phyloP scores from a whole-genome alignment of 1,140 invertebrate genomes.

The Pogonomyrmex barbatus region DNA sequence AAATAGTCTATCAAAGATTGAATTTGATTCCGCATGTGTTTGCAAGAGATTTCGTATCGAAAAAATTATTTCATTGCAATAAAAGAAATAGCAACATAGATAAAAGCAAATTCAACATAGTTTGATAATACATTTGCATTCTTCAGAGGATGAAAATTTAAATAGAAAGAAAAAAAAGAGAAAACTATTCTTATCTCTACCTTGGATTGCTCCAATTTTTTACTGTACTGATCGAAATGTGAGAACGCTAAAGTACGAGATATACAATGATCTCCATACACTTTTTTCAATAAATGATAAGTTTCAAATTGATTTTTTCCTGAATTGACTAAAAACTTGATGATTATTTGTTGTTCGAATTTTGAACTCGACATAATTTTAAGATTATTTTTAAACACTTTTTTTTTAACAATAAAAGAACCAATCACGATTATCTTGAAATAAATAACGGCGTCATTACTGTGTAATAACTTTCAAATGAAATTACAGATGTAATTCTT shows the following conservation, averaged over 20 bases:
- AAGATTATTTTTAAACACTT: not conserved
- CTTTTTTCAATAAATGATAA: not conserved
- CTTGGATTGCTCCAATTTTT: no score
- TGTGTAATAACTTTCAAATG: not conserved
- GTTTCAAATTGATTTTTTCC: not conserved
- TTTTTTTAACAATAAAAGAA: not conserved
- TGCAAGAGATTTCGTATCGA: no score
- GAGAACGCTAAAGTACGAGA: not conserved
- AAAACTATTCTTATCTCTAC: no score
- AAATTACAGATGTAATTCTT: no score
- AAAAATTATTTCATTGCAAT: no score
- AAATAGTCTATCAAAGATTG: no score
- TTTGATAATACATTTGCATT: no score
- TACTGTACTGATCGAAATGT: not conserved
- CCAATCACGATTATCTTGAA: not conserved
- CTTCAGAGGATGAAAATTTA: no score
- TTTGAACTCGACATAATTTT: not conserved
- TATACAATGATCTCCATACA: not conserved
- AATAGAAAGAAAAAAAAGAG: no score
- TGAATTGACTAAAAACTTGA: not conserved
- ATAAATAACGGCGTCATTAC: not conserved
- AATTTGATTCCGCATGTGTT: no score
- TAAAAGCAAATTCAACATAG: no score
- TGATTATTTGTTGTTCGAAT: not conserved
- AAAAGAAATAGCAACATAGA: no score